These are phyloP conservation scores for Andricus quercusramuli DNA, from an alignment of 2,888 invertebrate genomes.

Conservation along the genomic window DNA sequence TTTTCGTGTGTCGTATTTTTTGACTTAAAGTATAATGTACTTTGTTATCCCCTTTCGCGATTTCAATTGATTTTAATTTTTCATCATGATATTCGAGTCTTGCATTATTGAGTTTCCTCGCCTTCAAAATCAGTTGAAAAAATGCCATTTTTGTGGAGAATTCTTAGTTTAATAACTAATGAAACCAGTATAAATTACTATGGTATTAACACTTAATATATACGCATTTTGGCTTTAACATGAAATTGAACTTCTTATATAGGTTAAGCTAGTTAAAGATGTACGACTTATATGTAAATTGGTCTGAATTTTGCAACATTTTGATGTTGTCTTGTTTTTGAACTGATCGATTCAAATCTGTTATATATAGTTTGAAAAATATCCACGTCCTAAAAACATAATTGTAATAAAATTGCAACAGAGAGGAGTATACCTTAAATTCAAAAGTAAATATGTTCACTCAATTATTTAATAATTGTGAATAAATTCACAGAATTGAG, in stretches of 20 bases:
- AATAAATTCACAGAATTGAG: no score
- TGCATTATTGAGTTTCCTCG: constrained; percentile 80
- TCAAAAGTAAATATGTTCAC: no score
- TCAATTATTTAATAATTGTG: no score
- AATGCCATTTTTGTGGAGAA: constrained; percentile 79
- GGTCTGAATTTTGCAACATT: neutral
- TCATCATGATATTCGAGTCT: constrained; percentile 81
- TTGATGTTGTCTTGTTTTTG: neutral
- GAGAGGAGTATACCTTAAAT: no score
- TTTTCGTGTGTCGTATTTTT: constrained; percentile 77
- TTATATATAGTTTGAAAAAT: neutral
- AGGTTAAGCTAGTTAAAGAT: neutral
- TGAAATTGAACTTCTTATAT: neutral
- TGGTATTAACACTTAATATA: neutral
- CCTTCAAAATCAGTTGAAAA: constrained; percentile 81
- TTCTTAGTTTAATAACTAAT: neutral
- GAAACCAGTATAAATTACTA: neutral
- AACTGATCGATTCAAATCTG: neutral
- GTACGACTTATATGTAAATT: neutral
- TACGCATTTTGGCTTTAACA: neutral
- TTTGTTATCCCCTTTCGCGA: constrained; percentile 76
- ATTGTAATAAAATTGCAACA: no score
- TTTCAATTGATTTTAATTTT: constrained; percentile 81
- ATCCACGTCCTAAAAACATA: no score
- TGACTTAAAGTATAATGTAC: constrained; percentile 78